A percentile compares a stretch with the other conserved stretches of the same genome.
These are phyloP conservation scores for Zeuzera pyrina DNA, from an alignment of 2,888 invertebrate genomes.

Conservation along the genomic window DNA sequence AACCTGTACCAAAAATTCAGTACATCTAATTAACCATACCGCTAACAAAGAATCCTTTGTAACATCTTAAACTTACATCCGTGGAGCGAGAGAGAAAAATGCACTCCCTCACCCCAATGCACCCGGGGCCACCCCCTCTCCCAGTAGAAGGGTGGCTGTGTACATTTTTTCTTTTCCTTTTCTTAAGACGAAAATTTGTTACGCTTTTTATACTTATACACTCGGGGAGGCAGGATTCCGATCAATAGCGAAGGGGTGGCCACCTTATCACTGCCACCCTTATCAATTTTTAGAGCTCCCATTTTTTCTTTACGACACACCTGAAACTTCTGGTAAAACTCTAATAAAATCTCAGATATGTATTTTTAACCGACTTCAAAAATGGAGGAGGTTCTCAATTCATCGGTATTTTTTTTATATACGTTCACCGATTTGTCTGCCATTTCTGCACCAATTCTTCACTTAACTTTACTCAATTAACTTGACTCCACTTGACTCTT, in stretches of 20 bases:
- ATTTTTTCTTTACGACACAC: slow-evolving; percentile 48
- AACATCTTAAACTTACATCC: slow-evolving; percentile 55
- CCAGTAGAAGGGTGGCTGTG: slow-evolving; percentile 53
- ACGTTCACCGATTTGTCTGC: too few species aligned
- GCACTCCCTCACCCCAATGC: slow-evolving; percentile 30
- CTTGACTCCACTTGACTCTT: too few species aligned
- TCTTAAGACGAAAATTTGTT: slow-evolving; percentile 74
- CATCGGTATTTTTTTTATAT: too few species aligned
- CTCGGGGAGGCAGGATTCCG: slow-evolving; percentile 43
- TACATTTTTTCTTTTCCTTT: slow-evolving; percentile 73
- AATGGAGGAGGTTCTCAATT: too few species aligned
- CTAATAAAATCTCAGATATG: too few species aligned
- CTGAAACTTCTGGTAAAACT: slow-evolving; percentile 16
- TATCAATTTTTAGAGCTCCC: slow-evolving; percentile 69
- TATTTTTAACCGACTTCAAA: too few species aligned
- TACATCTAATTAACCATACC: slow-evolving; percentile 40
- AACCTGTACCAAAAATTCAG: slow-evolving; percentile 1
- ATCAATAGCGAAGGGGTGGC: slow-evolving; percentile 46
- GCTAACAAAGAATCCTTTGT: slow-evolving; percentile 64
- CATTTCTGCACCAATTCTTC: too few species aligned
- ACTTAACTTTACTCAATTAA: too few species aligned
- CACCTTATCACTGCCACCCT: slow-evolving; percentile 27
- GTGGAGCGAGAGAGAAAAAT: slow-evolving; percentile 55
- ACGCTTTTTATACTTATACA: slow-evolving; percentile 72
- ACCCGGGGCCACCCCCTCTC: slow-evolving; percentile 23